phyloP scores from a whole-genome alignment of 2,113 vertebrate genomes.

The Tragelaphus scriptus region DNA sequence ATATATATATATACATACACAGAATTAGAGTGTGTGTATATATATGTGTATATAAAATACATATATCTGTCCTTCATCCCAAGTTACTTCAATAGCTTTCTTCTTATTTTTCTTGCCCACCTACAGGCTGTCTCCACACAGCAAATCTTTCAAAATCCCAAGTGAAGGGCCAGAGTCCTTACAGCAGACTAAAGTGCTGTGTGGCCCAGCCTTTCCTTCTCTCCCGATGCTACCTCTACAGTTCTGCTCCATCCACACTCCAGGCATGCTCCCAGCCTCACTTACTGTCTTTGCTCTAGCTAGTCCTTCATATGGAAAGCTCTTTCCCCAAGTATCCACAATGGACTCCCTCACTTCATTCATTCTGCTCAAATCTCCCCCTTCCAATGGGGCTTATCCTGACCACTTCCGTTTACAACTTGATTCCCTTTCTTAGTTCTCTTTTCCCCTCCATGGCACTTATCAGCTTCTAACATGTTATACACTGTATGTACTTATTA shows the following conservation, averaged over 20 bases:
- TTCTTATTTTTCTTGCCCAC: neutral
- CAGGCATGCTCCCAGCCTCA: neutral
- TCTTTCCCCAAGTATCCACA: neutral
- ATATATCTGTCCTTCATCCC: neutral
- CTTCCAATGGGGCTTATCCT: neutral
- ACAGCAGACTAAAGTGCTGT: accelerated
- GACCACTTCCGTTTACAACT: too few relatives aligned
- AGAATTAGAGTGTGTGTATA: neutral
- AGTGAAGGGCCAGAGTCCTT: neutral
- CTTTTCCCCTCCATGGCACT: neutral
- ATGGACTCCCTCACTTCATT: neutral
- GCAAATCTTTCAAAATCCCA: neutral
- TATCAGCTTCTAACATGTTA: neutral
- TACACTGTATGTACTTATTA: neutral
- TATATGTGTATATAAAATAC: neutral
- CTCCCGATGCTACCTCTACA: neutral
- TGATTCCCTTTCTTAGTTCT: neutral
- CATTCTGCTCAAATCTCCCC: neutral
- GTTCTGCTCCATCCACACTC: accelerated
- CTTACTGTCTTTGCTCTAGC: neutral
- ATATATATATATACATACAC: neutral
- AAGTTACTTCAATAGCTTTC: neutral
- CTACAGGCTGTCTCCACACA: neutral
- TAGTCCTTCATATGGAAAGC: neutral
- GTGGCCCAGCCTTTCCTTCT: neutral